Base-by-base conservation (phyloP, 30 jellyfish, hydroid and myxozoan species). In the Turritopsis dohrnii region DNA sequence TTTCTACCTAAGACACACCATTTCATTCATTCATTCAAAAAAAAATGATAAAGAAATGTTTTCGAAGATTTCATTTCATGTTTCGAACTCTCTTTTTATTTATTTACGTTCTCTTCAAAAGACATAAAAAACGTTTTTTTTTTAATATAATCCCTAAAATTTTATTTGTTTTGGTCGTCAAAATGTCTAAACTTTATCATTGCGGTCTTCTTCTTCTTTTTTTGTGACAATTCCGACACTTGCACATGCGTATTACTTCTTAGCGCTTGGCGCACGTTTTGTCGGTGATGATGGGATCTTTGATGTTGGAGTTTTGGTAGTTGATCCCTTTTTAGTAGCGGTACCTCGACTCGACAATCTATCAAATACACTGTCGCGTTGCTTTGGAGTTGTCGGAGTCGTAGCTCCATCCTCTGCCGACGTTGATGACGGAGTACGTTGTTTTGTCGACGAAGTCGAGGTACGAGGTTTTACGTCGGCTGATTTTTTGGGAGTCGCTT, bases 351-450 rank as follows among this genome's bases (percentile, higher is more conserved):
- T 65, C 20, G 97, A 81, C 28, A 86, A 71, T 28, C 95, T 74
- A 26, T 90, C 95, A 79, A 90, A 90, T 20, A 90, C 96, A 0
- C 96, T 94, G 18, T 92, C 96, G 0, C 79, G 81, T 16, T 84
- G 66, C 41, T 92, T 75, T 54, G 80, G 84, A 54, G 96, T 80
- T 20, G 88, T 29, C 22, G 94, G 88, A 28, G 88, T 20, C 5
- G 94, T 29, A 5, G 86, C 73, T 18, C 90, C 72, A n/a, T 69
- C 77, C 77, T 69, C 30, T 8, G 77, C 19, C 69, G 60, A 79
- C 26, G 23, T 87, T 87, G 65, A 71, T 89, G 81, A 66, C 80
- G 41, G 80, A 86, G 71, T 53, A 17, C 41, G 53, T 74, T 20
- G 85, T 29, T 29, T 80, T 60, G 29, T 82, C 13, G 65, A 23